Evolutionary conservation across 92 coral and sea anemone species (phyloP), one percentile per base, ranked within the genome.

Genomic region (Scolanthus callimorphus): DNA sequence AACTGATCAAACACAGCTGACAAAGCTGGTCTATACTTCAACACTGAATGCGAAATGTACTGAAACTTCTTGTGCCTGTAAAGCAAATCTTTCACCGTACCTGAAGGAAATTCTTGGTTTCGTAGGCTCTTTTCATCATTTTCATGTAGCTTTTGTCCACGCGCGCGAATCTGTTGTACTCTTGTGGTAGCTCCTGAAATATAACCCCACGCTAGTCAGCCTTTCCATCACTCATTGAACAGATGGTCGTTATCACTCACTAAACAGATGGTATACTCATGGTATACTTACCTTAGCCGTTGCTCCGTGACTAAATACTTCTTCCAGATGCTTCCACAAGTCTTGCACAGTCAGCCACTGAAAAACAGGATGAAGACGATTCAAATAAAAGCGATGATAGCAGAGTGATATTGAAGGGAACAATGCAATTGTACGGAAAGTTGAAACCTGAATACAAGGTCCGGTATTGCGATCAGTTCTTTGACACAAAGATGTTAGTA

Each of bases 141-240:
- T 89, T 92, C 98, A 92, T 92, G 73, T 88, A 92, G 47, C 96
- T 88, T 75, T 92, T 92, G 69, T 92, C 98, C 50, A 92, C 94
- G 31, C 98, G 81, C 9, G 96, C 96, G 54, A 92, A 92, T 9
- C 98, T 78, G 68, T 83, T 85, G 60, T 80, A 92, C 24, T 89
- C 98, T 62, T 89, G 96, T 8, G 96, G 98, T 11, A 89, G 82
- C 28, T 92, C 98, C 96, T 91, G 31, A 26, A 39, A 47, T 4
- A 3, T n/a, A n/a, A n/a, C n/a, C n/a, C n/a, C n/a, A n/a, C n/a
- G n/a, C n/a, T n/a, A n/a, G n/a, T n/a, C n/a, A n/a, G n/a, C n/a
- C n/a, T n/a, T n/a, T 34, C 6, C 6, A 15, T 6, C 15, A 34
- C 41, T 15, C 6, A 6, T 6, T 34, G 15, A 6, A 34, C 6